phyloP scores from a whole-genome alignment of 1,140 invertebrate genomes.

The Drosophila ficusphila region DNA sequence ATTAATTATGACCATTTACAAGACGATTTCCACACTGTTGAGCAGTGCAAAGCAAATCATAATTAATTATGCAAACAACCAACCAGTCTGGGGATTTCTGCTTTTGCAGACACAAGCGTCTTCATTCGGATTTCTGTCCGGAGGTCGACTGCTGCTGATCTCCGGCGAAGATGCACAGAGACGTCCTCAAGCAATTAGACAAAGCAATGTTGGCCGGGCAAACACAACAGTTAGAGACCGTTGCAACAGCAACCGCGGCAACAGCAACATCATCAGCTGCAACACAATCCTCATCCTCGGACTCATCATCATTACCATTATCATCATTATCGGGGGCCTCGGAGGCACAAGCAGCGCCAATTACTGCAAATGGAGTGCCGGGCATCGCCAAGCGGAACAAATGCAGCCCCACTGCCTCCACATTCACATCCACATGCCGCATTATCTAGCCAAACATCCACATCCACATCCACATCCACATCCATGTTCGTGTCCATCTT shows the following conservation, averaged over 20 bases:
- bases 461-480: constrained; percentile 26
- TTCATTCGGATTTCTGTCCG: not conserved
- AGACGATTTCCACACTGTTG: constrained; percentile 42
- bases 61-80: constrained; percentile 74
- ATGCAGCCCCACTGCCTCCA: constrained; percentile 38
- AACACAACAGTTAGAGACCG: constrained; percentile 57
- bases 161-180: not conserved
- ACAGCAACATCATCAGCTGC: constrained; percentile 24
- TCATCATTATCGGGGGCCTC: constrained; percentile 30
- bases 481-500: constrained; percentile 28
- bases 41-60: constrained; percentile 51
- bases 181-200: constrained; percentile 52
- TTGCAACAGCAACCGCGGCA: constrained; percentile 50
- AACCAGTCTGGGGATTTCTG: constrained; percentile 11
- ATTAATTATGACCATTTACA: constrained; percentile 67
- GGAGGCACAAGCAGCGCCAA: constrained; percentile 57
- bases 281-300: constrained; percentile 12
- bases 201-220: constrained; percentile 46
- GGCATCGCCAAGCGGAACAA: constrained; percentile 70
- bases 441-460: constrained; percentile 6
- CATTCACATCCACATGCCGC: constrained; percentile 19
- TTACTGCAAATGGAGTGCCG: constrained; percentile 78
- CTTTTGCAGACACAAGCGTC: constrained; percentile 1
- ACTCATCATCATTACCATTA: constrained; percentile 21
- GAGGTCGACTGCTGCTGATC: constrained; percentile 1